A percentile compares a stretch with the other conserved stretches of the same genome.
These are phyloP conservation scores for Hirtodrosophila cameraria DNA, from an alignment of 2,888 invertebrate species.

Conservation along the genomic window DNA sequence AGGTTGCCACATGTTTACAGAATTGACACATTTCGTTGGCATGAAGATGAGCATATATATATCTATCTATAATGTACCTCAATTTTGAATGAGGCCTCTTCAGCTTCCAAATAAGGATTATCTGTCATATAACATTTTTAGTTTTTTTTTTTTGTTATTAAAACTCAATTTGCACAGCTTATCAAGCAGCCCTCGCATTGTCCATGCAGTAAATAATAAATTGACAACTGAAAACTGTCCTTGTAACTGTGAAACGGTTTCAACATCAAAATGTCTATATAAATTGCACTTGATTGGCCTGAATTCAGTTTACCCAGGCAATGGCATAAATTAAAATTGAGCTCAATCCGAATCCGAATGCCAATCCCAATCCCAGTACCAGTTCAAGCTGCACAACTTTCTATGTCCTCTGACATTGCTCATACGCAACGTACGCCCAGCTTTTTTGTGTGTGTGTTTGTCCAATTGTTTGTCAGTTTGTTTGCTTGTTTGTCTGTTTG, in stretches of 20 bases:
- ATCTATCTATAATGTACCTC: too few species aligned
- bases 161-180: background rate
- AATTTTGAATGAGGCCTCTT: too few species aligned
- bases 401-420: slow-evolving; percentile 38
- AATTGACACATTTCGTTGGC: too few species aligned
- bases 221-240: slow-evolving; percentile 61
- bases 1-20: too few species aligned
- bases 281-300: slow-evolving; percentile 78
- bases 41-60: too few species aligned
- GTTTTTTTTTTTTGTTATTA: too few species aligned
- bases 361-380: slow-evolving; percentile 7
- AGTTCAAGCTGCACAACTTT: slow-evolving; percentile 11
- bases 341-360: slow-evolving; percentile 19
- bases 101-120: too few species aligned
- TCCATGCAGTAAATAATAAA: slow-evolving; percentile 64
- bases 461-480: background rate
- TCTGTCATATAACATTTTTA: too few species aligned
- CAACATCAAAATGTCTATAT: slow-evolving; percentile 75
- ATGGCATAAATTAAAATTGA: slow-evolving; percentile 76
- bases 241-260: slow-evolving; percentile 63
- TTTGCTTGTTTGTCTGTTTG: slow-evolving; percentile 1
- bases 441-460: background rate
- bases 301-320: slow-evolving; percentile 65
- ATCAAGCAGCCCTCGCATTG: slow-evolving; percentile 41
- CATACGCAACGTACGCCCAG: slow-evolving; percentile 53